Evolutionary conservation across 2,888 invertebrate species (phyloP).

Genomic region (Cerceris ruficornis): DNA sequence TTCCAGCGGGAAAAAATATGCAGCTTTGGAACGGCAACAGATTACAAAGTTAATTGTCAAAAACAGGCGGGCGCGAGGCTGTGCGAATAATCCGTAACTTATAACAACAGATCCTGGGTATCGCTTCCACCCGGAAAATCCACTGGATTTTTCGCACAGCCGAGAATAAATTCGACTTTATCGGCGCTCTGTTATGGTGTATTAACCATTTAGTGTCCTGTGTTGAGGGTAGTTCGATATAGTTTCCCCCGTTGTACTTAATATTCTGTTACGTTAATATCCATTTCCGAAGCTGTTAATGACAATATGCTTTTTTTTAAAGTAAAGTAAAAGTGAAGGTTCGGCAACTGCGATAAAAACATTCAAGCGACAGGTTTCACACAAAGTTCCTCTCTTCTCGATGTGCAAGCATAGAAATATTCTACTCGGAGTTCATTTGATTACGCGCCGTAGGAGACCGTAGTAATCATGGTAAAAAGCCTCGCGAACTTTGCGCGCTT

Average conservation of each 20-base stretch:
- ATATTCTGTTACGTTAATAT: too few relatives aligned
- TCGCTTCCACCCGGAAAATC: neutral
- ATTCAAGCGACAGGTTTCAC: too few relatives aligned
- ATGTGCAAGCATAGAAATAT: neutral
- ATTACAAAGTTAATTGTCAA: slow-evolving; percentile 13
- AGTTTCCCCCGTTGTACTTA: too few relatives aligned
- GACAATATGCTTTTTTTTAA: too few relatives aligned
- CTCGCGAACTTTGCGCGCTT: slow-evolving; percentile 8
- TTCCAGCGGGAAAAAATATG: slow-evolving; percentile 12
- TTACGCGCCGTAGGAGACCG: slow-evolving; percentile 17
- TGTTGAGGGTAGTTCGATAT: too few relatives aligned
- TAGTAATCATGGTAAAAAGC: slow-evolving; percentile 37
- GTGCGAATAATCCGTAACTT: slow-evolving; percentile 21
- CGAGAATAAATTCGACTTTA: too few relatives aligned
- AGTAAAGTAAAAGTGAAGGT: too few relatives aligned
- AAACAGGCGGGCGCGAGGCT: neutral
- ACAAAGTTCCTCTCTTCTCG: too few relatives aligned
- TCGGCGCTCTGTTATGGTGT: too few relatives aligned
- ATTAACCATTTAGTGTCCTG: too few relatives aligned
- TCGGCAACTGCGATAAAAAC: too few relatives aligned
- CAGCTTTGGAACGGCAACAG: neutral
- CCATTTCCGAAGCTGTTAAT: too few relatives aligned
- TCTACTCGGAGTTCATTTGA: slow-evolving; percentile 30
- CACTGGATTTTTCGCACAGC: neutral
- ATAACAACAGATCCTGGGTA: neutral